Conservation (phyloP, 2,888 invertebrate genomes). For the Polymixis lichenea region DNA sequence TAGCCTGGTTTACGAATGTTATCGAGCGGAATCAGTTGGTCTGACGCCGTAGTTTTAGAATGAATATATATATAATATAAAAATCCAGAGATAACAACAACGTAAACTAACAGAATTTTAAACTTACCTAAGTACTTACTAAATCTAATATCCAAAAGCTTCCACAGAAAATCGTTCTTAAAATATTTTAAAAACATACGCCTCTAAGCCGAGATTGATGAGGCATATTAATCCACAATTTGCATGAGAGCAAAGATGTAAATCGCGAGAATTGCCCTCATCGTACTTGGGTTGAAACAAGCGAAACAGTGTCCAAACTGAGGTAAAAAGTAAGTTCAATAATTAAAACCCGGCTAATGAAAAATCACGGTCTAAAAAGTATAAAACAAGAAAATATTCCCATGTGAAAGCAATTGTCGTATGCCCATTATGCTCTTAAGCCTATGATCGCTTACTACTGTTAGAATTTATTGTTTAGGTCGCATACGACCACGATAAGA, state of each 20-base stretch:
- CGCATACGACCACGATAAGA: no score
- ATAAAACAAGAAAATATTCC: no score
- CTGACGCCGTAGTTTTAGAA: neutral
- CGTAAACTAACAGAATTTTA: neutral
- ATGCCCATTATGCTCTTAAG: no score
- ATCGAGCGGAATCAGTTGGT: neutral
- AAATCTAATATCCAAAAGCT: neutral
- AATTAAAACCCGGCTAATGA: no score
- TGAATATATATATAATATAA: no score
- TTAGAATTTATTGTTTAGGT: no score
- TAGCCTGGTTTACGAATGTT: conserved; percentile 12
- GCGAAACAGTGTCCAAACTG: neutral
- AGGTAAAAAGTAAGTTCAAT: neutral
- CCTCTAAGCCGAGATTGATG: conserved; percentile 60
- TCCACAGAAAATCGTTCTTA: neutral
- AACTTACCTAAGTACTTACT: neutral
- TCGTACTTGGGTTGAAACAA: neutral
- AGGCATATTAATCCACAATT: conserved; percentile 66
- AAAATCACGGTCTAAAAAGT: no score
- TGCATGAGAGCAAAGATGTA: conserved; percentile 56
- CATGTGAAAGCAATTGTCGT: no score
- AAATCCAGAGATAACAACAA: neutral
- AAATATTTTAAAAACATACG: conserved; percentile 37
- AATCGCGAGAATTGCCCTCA: neutral
- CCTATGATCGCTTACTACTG: no score